Base-by-base conservation (phyloP, 2,888 invertebrate species). In the Eupithecia tripunctaria region DNA sequence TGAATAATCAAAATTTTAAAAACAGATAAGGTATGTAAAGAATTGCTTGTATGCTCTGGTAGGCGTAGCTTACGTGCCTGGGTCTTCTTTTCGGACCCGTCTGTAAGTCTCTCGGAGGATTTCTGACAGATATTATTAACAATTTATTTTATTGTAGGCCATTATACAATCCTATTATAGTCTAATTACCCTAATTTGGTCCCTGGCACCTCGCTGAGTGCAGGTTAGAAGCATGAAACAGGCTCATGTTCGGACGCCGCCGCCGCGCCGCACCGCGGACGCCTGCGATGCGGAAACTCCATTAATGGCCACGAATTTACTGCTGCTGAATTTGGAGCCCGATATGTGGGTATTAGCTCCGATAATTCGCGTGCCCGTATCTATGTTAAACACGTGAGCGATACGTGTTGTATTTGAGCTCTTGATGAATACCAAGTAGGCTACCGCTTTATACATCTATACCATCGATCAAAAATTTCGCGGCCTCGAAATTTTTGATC, bases 221-320 rank as follows among this genome's bases (percentile, higher is more conserved):
- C 69, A 71, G 70, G 78, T 65, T 78, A 72, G 75, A 79, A 64
- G 70, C 64, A 62, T 62, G 29, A 69, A 75, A 78, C 72, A 72
- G 70, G 77, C 71, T 65, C 71, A 43, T 68, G 66, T 78, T 73
- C 81, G 82, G 82, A 80, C 84, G 83, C 83, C 77, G 25, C 25
- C 56, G 25, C 25, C 56, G 56, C 25, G 56, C 56, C 56, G 56
- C 56, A 56, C 56, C 78, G 80, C 79, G 80, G 72, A 80, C 76
- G 80, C 78, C 85, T 82, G 76, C 84, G 89, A 89, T 89, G 89
- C 86, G 89, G 88, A 90, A 90, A 92, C 89, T 91, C 91, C 90
- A 91, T 92, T 92, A 91, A 86, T 85, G 84, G 84, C 85, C 85
- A 84, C 86, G 84, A 89, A 88, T 90, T 89, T 87, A 84, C 84